Percentiles rank a stretch among this genome's conserved stretches.
These are phyloP conservation scores for Apoda limacodes DNA, from an alignment of 2,888 invertebrate genomes.

Conservation along the genomic window DNA sequence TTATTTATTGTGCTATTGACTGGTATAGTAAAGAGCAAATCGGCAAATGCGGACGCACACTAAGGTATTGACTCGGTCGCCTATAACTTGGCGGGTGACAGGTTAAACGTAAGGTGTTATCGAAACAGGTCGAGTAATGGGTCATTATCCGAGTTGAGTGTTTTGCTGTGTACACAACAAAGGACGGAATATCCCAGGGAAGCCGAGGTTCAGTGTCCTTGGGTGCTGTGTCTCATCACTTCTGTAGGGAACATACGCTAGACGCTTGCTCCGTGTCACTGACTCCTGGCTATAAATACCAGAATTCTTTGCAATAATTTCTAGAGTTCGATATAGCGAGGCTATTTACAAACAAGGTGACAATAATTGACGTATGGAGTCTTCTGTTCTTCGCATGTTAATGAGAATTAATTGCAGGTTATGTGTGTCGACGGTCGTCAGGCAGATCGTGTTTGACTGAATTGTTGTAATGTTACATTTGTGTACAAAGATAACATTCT, in stretches of 20 bases:
- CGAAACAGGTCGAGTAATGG: conserved; percentile 17
- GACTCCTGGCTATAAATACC: conserved; percentile 40
- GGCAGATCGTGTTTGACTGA: no score
- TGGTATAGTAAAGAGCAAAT: no score
- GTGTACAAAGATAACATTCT: no score
- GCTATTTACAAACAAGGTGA: conserved; percentile 52
- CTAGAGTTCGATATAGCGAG: conserved; percentile 35
- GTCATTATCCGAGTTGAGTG: conserved; percentile 14
- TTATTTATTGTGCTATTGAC: no score
- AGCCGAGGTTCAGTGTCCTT: conserved; percentile 27
- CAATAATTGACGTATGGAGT: conserved; percentile 44
- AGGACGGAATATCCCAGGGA: conserved; percentile 32
- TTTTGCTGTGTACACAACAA: conserved; percentile 12
- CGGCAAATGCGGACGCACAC: no score
- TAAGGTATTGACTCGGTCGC: no score
- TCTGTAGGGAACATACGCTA: conserved; percentile 23
- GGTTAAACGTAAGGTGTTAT: conserved; percentile 15
- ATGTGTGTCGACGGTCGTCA: conserved; percentile 38
- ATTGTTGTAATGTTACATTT: no score
- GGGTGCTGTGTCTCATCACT: no score
- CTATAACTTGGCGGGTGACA: no score
- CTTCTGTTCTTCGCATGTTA: conserved; percentile 29
- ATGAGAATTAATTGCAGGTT: conserved; percentile 50
- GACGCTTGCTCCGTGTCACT: conserved; percentile 35
- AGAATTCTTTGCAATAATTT: conserved; percentile 36